Evolutionary conservation across 2,113 vertebrate genomes (phyloP).

Genomic region (Butorides virescens): DNA sequence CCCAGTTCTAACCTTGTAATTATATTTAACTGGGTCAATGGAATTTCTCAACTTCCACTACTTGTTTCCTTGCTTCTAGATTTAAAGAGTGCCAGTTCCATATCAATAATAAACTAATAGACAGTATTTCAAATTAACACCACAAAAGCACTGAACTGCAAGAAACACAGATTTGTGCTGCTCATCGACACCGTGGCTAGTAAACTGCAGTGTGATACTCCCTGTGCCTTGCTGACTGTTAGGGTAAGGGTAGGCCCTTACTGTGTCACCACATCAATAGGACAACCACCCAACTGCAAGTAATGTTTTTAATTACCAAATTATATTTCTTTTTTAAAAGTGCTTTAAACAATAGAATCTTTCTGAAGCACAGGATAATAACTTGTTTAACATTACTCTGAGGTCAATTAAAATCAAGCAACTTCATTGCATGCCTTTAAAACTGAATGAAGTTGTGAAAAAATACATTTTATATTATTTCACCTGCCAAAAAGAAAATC

Average conservation of each 20-base stretch:
- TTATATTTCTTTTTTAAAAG: background rate
- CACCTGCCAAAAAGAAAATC: background rate
- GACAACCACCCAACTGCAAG: background rate
- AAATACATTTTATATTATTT: background rate
- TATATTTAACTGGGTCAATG: conserved; percentile 45
- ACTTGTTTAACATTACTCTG: background rate
- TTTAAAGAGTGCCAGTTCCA: background rate
- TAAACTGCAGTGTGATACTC: background rate
- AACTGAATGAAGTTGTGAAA: background rate
- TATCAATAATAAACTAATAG: background rate
- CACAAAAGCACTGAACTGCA: background rate
- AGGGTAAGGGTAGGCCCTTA: background rate
- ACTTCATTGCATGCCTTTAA: background rate
- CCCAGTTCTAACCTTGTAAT: background rate
- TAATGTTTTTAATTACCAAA: background rate
- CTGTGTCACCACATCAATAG: background rate
- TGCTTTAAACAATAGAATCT: background rate
- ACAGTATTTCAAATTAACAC: background rate
- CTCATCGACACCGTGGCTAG: background rate
- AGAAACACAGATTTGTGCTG: background rate
- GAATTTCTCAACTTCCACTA: conserved; percentile 31
- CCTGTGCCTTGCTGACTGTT: background rate
- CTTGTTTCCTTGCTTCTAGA: background rate
- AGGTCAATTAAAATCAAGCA: background rate
- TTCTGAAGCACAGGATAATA: background rate